phyloP scores from a whole-genome alignment of 2,113 vertebrate species.

The Cryptomyrus ogoouensis region DNA sequence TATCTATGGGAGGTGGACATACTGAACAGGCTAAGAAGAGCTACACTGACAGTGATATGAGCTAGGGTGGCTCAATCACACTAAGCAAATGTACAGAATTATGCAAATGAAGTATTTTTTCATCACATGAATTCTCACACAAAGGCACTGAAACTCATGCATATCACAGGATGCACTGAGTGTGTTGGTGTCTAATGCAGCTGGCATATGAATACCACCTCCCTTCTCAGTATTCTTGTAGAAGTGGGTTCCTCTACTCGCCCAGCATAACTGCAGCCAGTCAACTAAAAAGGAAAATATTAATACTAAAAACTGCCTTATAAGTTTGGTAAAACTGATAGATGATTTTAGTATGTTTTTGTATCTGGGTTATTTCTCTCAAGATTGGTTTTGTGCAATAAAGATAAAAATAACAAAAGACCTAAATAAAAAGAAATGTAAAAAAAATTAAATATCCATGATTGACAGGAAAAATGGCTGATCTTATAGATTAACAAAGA shows the following conservation, averaged over 20 bases:
- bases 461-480: background rate
- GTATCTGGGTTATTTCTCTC: background rate
- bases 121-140: constrained; percentile 40
- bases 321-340: background rate
- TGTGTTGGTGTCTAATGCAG: background rate
- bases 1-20: background rate
- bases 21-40: background rate
- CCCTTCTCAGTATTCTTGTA: constrained; percentile 30
- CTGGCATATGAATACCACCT: background rate
- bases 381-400: background rate
- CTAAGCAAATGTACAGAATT: background rate
- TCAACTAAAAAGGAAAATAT: background rate
- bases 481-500: background rate
- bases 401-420: background rate
- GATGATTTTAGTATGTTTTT: background rate
- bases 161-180: constrained; percentile 40
- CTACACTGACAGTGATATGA: background rate
- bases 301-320: background rate
- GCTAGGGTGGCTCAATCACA: background rate
- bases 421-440: background rate
- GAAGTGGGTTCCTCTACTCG: background rate
- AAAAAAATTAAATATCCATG: background rate
- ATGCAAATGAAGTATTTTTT: constrained; percentile 26
- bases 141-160: constrained; percentile 41
- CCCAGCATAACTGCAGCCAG: background rate